Evolutionary conservation across 2,113 vertebrate species (phyloP), one percentile per base, ranked within the genome.

Genomic region (Otis tarda): DNA sequence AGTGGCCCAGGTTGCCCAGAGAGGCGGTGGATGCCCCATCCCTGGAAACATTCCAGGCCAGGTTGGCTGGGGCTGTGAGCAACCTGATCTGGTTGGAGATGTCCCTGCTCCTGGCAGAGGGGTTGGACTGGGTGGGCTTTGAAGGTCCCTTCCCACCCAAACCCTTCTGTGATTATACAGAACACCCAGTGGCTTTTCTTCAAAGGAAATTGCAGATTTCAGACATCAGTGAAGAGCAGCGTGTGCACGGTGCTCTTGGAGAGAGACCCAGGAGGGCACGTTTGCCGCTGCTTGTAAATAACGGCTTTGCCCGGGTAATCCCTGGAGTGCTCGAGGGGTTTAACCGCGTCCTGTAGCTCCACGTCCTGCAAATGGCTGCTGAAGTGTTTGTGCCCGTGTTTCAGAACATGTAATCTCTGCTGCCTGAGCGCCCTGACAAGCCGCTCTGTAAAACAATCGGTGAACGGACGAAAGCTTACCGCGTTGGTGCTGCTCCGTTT

Each of bases 241-340:
- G 0, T 7, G 39, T 35, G 47, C 0, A 0, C 5, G 49, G 22
- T 50, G 80, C 56, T 45, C 3, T 4, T 3, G 41, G 14, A 14
- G 50, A 43, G 37, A 19, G 47, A 8, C 53, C 30, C 12, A 4
- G 13, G 4, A 28, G 21, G 59, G 35, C 41, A 3, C 2, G 0
- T 25, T 43, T 43, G 31, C 52, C 50, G n/a, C 0, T 15, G 37
- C 67, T 15, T 20, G 8, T 6, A 28, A 56, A 23, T 4, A 5
- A 9, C 8, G 2, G 0, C 49, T 22, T 28, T 4, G 53, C 4
- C 2, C 23, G n/a, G 33, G n/a, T 24, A 9, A 52, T 28, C 80
- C 43, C 23, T 22, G 65, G 41, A 63, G 69, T 2, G 10, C 5
- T 1, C 6, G 4, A n/a, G 76, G 68, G 22, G 75, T 25, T 63